Evolutionary conservation across 2,797 vertebrate genomes (phyloP).

Genomic region (Meriones psammophilus): DNA sequence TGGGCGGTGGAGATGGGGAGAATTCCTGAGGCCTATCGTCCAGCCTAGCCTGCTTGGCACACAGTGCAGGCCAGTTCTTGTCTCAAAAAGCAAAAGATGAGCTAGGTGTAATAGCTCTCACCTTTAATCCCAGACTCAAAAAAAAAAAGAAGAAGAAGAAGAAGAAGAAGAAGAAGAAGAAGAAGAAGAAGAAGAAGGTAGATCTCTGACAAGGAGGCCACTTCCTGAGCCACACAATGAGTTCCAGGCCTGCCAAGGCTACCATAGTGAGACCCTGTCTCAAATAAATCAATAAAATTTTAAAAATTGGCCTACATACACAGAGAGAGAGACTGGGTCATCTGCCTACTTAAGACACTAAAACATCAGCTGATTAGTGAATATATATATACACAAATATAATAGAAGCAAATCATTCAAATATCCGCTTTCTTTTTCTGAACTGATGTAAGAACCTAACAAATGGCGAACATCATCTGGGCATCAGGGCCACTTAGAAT

Average conservation of each 20-base stretch:
- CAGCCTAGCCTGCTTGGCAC: not conserved
- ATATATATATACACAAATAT: not conserved
- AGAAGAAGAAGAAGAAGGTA: too few species aligned
- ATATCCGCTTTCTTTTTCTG: constrained; percentile 18
- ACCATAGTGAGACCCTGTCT: not conserved
- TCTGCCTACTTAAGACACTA: not conserved
- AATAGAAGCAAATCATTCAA: constrained; percentile 35
- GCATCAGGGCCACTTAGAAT: constrained; percentile 3
- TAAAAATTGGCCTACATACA: not conserved
- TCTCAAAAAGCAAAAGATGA: not conserved
- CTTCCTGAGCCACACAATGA: not conserved
- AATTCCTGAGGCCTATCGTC: not conserved
- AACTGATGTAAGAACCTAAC: not conserved
- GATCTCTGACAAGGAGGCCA: too few species aligned
- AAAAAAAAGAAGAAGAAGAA: not conserved
- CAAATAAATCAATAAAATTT: not conserved
- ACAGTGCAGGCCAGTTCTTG: not conserved
- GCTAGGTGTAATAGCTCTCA: too few species aligned
- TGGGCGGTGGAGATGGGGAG: not conserved
- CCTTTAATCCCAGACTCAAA: not conserved
- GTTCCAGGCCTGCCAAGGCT: too few species aligned
- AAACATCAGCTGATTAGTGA: constrained; percentile 13
- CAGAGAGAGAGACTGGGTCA: not conserved
- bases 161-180: too few species aligned
- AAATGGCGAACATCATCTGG: not conserved